Evolutionary conservation across 1,140 invertebrate species (phyloP), one percentile per base, ranked within the genome.

Genomic region (Heliconius melpomene): DNA sequence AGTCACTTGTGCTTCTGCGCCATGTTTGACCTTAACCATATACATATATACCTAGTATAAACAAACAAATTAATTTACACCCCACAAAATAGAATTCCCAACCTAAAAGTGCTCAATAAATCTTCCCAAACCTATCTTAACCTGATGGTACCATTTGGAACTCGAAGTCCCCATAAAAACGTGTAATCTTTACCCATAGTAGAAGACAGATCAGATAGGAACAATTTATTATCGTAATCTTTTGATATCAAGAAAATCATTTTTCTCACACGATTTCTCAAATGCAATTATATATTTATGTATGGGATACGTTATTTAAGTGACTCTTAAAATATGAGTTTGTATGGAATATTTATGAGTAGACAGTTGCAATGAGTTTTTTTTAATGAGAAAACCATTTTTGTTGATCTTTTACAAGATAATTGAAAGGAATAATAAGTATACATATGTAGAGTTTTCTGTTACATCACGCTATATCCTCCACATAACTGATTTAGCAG

Each of bases 181-280:
- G 26, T 29, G 60, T 66, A 66, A 66, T 66, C 60, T 66, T 9
- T 2, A 66, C 23, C 60, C 66, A 57, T 77, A 57, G 75, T 77
- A 72, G 26, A 38, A 60, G 75, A 50, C 23, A 23, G n/a, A 26
- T 50, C 46, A 72, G 70, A 77, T 77, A 77, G 13, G 7, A 72
- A 72, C 76, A 66, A 77, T 77, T 72, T 77, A 77, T 77, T 72
- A 77, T 54, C 66, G 76, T 77, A 77, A 77, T 77, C 76, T 77
- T 72, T 77, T 72, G 70, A 72, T 77, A 77, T 77, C 76, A 32
- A 52, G 29, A 36, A 50, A 23, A 72, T 77, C 76, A 77, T 77
- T 72, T 77, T 72, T 77, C 38, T 72, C 76, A 60, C 76, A 52
- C 66, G 70, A 72, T 77, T 77, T 77, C 60, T 50, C 32, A 70